phyloP scores from a whole-genome alignment of 2,888 invertebrate genomes.

The Macaria liturata region DNA sequence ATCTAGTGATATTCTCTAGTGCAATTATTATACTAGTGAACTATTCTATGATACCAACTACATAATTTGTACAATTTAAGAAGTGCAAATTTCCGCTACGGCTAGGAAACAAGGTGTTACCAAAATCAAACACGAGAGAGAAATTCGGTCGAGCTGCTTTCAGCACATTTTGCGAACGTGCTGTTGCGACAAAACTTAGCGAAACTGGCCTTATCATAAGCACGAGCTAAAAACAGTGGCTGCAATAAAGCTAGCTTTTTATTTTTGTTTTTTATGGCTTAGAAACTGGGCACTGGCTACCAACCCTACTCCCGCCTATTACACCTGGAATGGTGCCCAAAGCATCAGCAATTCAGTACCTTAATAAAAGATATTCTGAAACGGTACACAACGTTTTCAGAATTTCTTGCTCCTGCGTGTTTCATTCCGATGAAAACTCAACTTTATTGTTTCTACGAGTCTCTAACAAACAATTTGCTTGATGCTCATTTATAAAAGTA shows the following conservation, averaged over 20 bases:
- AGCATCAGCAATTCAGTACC: conserved; percentile 25
- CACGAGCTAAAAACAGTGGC: neutral
- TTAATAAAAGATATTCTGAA: conserved; percentile 26
- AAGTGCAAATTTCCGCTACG: no score
- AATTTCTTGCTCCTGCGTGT: conserved; percentile 10
- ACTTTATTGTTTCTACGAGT: conserved; percentile 8
- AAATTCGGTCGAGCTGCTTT: no score
- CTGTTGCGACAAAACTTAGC: neutral
- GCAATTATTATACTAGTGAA: no score
- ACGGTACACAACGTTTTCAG: conserved; percentile 18
- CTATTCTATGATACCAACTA: no score
- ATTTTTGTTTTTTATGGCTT: conserved; percentile 2
- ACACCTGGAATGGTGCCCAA: conserved; percentile 27
- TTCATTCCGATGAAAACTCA: conserved; percentile 8
- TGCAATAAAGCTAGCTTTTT: conserved; percentile 2
- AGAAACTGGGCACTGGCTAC: neutral
- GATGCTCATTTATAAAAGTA: neutral
- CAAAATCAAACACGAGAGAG: no score
- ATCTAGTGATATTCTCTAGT: no score
- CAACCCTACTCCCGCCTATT: conserved; percentile 23
- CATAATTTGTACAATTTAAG: no score
- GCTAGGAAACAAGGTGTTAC: no score
- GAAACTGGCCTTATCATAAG: neutral
- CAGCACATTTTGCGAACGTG: neutral
- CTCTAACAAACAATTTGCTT: neutral